phyloP scores from a whole-genome alignment of 2,797 vertebrate genomes.

The Notamacropus eugenii region DNA sequence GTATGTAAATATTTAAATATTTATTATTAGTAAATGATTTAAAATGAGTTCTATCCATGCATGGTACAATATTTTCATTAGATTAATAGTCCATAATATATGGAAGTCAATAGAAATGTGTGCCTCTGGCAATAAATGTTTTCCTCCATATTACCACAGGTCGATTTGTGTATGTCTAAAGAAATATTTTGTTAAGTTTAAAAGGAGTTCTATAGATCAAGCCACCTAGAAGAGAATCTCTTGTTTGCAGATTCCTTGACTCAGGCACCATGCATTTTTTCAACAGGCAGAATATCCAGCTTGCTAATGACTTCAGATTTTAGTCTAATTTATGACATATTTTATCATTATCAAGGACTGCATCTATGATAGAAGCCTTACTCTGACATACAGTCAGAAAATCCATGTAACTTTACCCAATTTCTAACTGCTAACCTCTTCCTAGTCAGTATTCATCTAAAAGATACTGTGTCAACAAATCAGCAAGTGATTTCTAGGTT shows the following conservation, averaged over 20 bases:
- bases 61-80: constrained; percentile 54
- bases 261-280: not conserved
- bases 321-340: not conserved
- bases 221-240: not conserved
- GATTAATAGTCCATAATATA: constrained; percentile 17
- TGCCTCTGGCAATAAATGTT: constrained; percentile 38
- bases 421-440: not conserved
- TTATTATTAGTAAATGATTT: constrained; percentile 63
- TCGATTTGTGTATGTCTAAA: constrained; percentile 4
- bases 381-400: not conserved
- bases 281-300: not conserved
- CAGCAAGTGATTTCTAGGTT: not conserved
- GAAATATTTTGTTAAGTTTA: not conserved
- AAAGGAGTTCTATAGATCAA: not conserved
- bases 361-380: not conserved
- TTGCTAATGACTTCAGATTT: not conserved
- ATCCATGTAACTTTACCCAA: not conserved
- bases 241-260: not conserved
- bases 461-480: not conserved
- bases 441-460: not conserved
- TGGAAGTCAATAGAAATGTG: constrained; percentile 24
- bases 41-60: constrained; percentile 32
- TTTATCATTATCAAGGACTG: not conserved
- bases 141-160: constrained; percentile 29
- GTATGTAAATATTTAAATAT: constrained; percentile 53